A percentile compares a stretch with the other conserved stretches of the same genome.
Evolutionary conservation across 2,113 vertebrate species (phyloP).

Genomic region (Lethenteron reissneri): DNA sequence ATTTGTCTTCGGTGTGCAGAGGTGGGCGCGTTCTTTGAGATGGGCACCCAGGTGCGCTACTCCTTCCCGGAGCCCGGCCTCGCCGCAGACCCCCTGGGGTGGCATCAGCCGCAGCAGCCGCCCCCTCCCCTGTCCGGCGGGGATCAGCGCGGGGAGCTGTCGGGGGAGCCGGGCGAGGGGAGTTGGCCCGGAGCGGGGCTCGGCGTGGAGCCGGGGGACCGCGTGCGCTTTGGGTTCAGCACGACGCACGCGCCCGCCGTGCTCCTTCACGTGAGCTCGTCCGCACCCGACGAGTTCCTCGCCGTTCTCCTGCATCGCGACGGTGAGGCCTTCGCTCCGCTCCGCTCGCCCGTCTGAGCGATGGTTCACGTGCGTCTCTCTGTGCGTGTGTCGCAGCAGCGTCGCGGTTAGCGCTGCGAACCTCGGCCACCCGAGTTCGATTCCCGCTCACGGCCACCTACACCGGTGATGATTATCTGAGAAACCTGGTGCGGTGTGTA

Average conservation of each 20-base stretch:
- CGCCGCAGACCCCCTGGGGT: no score
- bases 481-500: no score
- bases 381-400: no score
- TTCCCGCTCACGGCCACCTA: no score
- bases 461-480: no score
- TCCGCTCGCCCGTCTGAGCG: no score
- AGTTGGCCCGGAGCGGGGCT: not conserved
- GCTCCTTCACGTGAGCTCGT: not conserved
- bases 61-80: not conserved
- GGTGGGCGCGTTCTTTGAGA: slow-evolving; percentile 1
- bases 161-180: not conserved
- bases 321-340: not conserved
- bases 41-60: not conserved
- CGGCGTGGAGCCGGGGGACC: not conserved
- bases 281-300: not conserved
- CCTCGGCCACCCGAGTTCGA: no score
- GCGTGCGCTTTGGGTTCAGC: not conserved
- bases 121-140: not conserved
- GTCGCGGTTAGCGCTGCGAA: no score
- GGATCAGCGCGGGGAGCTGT: not conserved
- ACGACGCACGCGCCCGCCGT: slow-evolving; percentile 4
- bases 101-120: not conserved
- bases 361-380: no score
- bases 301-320: not conserved
- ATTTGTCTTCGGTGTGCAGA: not conserved